Conservation (phyloP, 92 coral and sea anemone genomes). For the Zoanthus solanderi region DNA sequence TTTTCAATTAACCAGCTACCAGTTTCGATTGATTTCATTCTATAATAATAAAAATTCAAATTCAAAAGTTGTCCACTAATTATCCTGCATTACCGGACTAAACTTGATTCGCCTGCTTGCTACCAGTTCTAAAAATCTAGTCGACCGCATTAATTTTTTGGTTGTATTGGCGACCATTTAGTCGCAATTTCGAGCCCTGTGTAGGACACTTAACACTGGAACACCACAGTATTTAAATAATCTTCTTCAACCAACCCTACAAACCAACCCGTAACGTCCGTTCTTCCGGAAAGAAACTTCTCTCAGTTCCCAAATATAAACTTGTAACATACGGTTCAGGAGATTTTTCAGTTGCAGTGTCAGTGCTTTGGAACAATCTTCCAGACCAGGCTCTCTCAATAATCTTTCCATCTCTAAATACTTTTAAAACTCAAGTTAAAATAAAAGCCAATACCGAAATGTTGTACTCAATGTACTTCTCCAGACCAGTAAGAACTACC, state of each 20-base stretch:
- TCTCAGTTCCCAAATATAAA: not conserved
- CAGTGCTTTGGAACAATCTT: constrained; percentile 6
- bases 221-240: constrained; percentile 38
- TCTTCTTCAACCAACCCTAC: not conserved
- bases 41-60: too few species aligned
- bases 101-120: too few species aligned
- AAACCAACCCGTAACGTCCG: constrained; percentile 8
- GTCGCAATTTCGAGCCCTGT: too few species aligned
- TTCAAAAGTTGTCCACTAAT: too few species aligned
- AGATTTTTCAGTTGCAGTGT: constrained; percentile 31
- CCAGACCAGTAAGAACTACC: not conserved
- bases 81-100: too few species aligned
- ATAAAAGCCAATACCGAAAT: not conserved
- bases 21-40: too few species aligned
- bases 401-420: not conserved
- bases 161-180: too few species aligned
- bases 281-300: constrained; percentile 16
- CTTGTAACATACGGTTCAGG: constrained; percentile 1
- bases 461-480: too few species aligned
- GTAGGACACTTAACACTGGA: not conserved
- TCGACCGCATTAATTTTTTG: too few species aligned
- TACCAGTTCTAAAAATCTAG: too few species aligned
- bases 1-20: too few species aligned
- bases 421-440: not conserved
- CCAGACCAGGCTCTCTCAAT: constrained; percentile 5